Percentiles rank a stretch among this genome's conserved stretches.
Evolutionary conservation across 2,797 vertebrate genomes (phyloP).

Genomic region (Enteromius afrohamiltoni): DNA sequence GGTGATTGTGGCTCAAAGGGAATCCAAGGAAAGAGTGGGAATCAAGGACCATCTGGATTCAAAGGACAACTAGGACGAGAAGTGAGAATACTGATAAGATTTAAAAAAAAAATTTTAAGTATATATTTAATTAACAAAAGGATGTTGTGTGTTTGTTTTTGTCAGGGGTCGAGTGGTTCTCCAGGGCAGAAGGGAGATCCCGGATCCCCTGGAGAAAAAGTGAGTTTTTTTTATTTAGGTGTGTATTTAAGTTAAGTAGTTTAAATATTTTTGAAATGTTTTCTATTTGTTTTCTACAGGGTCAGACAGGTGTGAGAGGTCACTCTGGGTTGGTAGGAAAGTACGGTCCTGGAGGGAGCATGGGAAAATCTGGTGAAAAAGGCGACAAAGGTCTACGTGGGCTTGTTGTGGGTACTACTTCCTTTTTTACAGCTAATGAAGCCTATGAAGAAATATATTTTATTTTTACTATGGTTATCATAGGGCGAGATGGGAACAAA

Average conservation of each 20-base stretch:
- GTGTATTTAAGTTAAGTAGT: background rate
- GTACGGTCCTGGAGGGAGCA: constrained; percentile 74
- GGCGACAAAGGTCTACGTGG: constrained; percentile 73
- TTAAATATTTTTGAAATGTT: background rate
- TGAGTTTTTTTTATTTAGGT: background rate
- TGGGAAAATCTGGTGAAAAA: constrained; percentile 68
- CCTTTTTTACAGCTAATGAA: background rate
- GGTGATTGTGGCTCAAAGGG: constrained; percentile 73
- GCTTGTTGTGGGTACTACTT: constrained; percentile 66
- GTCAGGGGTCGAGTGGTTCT: constrained; percentile 71
- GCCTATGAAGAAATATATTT: background rate
- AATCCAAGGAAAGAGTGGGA: constrained; percentile 67
- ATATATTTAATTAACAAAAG: background rate
- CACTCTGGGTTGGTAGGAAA: constrained; percentile 65
- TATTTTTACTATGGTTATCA: background rate
- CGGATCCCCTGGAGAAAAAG: constrained; percentile 61
- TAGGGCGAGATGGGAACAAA: constrained; percentile 72
- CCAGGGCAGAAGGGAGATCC: constrained; percentile 68
- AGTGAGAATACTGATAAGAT: constrained; percentile 59
- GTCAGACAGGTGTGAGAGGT: constrained; percentile 68
- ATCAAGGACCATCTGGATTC: constrained; percentile 64
- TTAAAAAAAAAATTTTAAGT: too few relatives aligned
- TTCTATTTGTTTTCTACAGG: constrained; percentile 63
- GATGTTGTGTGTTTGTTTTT: constrained; percentile 2
- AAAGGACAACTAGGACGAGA: constrained; percentile 72